Evolutionary conservation across 2,888 invertebrate species (phyloP).

Genomic region (Eristalis intricaria): DNA sequence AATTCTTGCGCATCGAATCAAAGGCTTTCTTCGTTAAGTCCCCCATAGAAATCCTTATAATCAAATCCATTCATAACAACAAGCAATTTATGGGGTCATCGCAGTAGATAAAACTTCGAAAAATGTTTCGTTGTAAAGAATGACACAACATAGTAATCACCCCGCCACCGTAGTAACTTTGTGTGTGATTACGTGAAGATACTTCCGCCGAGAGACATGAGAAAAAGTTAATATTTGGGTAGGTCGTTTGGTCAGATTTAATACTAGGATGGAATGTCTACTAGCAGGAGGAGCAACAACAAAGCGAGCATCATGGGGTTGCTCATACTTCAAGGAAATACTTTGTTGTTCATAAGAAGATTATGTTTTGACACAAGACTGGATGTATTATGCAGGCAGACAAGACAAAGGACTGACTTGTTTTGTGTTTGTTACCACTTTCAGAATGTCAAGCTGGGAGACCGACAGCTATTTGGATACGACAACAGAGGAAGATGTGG

Average conservation of each 20-base stretch:
- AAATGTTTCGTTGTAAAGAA: conserved; percentile 28
- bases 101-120: conserved; percentile 14
- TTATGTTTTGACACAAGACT: conserved; percentile 41
- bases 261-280: conserved; percentile 33
- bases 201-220: conserved; percentile 33
- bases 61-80: conserved; percentile 55
- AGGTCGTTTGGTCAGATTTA: conserved; percentile 63
- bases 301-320: background rate
- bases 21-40: conserved; percentile 22
- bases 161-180: conserved; percentile 5
- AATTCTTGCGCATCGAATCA: conserved; percentile 18
- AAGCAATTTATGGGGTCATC: conserved; percentile 48
- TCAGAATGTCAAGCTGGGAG: background rate
- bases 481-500: background rate
- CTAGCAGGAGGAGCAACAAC: background rate
- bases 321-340: conserved; percentile 13
- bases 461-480: background rate
- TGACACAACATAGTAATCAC: conserved; percentile 28
- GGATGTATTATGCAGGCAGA: background rate
- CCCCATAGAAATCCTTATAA: conserved; percentile 23
- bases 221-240: conserved; percentile 69
- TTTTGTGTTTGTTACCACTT: background rate
- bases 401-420: conserved; percentile 45
- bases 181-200: conserved; percentile 25
- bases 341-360: conserved; percentile 54